Evolutionary conservation across 2,888 invertebrate genomes (phyloP), one percentile per base, ranked within the genome.

Genomic region (Nomada fabriciana): DNA sequence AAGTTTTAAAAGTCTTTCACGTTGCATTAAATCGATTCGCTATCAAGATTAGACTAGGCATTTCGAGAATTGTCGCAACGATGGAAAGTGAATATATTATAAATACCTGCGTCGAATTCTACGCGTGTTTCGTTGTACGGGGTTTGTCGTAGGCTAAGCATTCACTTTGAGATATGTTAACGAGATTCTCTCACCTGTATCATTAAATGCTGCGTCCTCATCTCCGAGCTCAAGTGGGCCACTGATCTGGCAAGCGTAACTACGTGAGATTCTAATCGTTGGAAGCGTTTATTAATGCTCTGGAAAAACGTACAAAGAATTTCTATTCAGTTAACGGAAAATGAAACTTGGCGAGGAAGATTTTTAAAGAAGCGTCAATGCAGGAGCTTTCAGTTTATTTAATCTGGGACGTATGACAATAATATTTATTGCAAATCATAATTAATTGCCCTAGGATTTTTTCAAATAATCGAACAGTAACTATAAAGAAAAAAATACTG

Each of bases 221-320:
- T 97, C 94, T 98, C 98, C 4, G 97, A 97, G 53, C 98, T 98
- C 57, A 98, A 95, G 94, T 98, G 98, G 20, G 98, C 98, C 29
- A 98, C 98, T 64, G 98, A 98, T 77, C 98, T 95, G 0, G 98
- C 98, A 84, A 98, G 94, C 1, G 98, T 98, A 72, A 98, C 98
- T 65, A 98, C 98, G 94, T 98, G 98, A 0, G 98, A 97, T 94
- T 98, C 98, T 85, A 98, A 94, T 7, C 98, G 95, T 93, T 98
- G 98, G 94, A 98, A 98, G 64, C 98, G 95, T 93, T 97, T 97
- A 94, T 98, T 97, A 86, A 98, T 97, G 70, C 97, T 97, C 95
- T 97, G 94, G 1, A 59, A 77, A 47, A 47, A 36, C 13, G 15
- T 43, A 36, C 18, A 11, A 11, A 11, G 7, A 18, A 63, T 23